Evolutionary conservation across 92 coral and sea anemone genomes (phyloP), one percentile per base, ranked within the genome.

Genomic region (Umimayanthus chanpuru): DNA sequence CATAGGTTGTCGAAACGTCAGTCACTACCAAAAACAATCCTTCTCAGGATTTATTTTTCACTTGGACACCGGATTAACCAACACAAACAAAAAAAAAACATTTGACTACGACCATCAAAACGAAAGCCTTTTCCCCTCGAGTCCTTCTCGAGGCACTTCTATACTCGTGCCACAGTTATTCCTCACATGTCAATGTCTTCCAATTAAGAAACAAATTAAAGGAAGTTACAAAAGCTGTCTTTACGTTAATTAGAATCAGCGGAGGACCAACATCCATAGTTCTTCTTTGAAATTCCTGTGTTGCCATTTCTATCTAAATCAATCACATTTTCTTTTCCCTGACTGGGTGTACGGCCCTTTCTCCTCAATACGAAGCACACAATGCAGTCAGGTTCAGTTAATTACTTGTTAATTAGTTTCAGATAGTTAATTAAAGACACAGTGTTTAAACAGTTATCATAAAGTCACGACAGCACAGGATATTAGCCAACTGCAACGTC

Each of bases 401-500:
- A 39, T 75, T 75, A 11, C 79, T 75, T 5, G 79, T n/a, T 75
- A 75, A 75, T 75, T 39, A 39, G 15, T 39, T 39, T 75, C 79
- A 75, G 26, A 39, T 5, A 75, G 26, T 75, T 75, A 20, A 75
- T 75, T 75, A 36, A 73, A 28, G 53, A 75, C n/a, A 75, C 28
- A 73, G 79, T 39, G 28, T 39, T 75, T 75, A 73, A 36, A 73
- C 43, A 73, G 21, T 40, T 32, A 73, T 32, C 77, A 29, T 30
- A 7, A 73, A 73, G 32, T 15, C 77, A 11, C 39, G 77, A 5
- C 77, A 73, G 47, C 20, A 30, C 25, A 73, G 78, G 78, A 73
- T 36, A 73, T 73, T 73, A 26, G 43, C 44, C 78, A 73, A 36
- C 78, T 3, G 49, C 21, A 21, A 30, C 43, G 78, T 61, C 76